Conservation (phyloP, 2,113 vertebrate genomes). For the Mus spicilegus region DNA sequence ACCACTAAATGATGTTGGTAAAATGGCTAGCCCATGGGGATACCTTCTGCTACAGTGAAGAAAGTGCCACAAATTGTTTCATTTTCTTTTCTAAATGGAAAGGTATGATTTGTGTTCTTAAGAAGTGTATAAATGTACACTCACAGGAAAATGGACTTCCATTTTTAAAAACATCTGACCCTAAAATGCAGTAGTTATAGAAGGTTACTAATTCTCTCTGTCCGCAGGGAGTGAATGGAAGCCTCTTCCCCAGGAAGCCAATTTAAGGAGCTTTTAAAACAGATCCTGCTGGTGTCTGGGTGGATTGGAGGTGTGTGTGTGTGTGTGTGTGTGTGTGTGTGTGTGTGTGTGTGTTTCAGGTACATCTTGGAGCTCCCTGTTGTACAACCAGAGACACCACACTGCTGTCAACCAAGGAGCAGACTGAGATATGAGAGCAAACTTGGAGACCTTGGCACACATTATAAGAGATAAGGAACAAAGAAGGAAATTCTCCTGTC, state of each 20-base stretch:
- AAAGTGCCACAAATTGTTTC: not conserved
- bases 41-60: not conserved
- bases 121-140: not conserved
- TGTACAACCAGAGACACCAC: fast-evolving
- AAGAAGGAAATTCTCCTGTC: fast-evolving
- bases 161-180: not conserved
- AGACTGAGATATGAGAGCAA: not conserved
- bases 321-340: not conserved
- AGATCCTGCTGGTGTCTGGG: fast-evolving
- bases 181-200: not conserved
- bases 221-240: too few species aligned
- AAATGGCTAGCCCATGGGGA: not conserved
- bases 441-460: fast-evolving
- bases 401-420: not conserved
- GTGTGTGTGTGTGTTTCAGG: not conserved
- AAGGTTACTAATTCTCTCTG: not conserved
- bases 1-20: not conserved
- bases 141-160: not conserved
- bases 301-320: too few species aligned
- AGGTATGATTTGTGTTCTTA: not conserved
- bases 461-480: not conserved
- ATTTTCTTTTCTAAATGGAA: not conserved
- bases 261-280: not conserved
- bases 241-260: fast-evolving
- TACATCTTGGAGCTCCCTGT: fast-evolving